Evolutionary conservation across 2,888 invertebrate species (phyloP), one percentile per base, ranked within the genome.

Genomic region (Cantharis nigra): DNA sequence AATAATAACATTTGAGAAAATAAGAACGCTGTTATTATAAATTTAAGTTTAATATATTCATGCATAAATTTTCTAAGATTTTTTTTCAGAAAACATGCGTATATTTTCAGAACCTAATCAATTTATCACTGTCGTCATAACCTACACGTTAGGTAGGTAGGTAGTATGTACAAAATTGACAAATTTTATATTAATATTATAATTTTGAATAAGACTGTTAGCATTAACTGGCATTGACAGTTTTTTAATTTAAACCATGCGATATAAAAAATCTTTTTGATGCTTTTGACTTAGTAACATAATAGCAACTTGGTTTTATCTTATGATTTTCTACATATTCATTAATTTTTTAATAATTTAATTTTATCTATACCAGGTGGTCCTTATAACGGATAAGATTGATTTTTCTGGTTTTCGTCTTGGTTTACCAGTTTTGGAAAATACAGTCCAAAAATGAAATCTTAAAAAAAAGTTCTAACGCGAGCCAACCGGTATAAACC

Each of bases 161-260:
- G 49, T 67, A 23, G 26, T 67, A 64, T 23, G 18, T 64, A 70
- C 30, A 20, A 70, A 74, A 70, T 74, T 69, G 63, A 23, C 28
- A 74, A 74, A 69, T 74, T 74, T 74, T 30, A 63, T 74, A 74
- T 74, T 70, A 63, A 74, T 74, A 74, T 74, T 63, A 70, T 69
- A 74, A 74, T 74, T 74, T 74, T 63, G 67, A 72, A 67, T 67
- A 20, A 30, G 20, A 71, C 62, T 33, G 26, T 72, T 72, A 67
- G 30, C 67, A 67, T 67, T 18, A 65, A 16, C 14, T 69, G 65
- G 64, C 65, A 70, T 28, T 72, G 72, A 67, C 72, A 72, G 65
- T 30, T 72, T 72, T 67, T 72, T 72, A 72, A 72, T 71, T 62
- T 20, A 71, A 63, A 9, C 26, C 18, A 11, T 67, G 9, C n/a